Evolutionary conservation across 1,140 invertebrate species (phyloP), one percentile per base, ranked within the genome.

Genomic region (Bombus pyrosoma): DNA sequence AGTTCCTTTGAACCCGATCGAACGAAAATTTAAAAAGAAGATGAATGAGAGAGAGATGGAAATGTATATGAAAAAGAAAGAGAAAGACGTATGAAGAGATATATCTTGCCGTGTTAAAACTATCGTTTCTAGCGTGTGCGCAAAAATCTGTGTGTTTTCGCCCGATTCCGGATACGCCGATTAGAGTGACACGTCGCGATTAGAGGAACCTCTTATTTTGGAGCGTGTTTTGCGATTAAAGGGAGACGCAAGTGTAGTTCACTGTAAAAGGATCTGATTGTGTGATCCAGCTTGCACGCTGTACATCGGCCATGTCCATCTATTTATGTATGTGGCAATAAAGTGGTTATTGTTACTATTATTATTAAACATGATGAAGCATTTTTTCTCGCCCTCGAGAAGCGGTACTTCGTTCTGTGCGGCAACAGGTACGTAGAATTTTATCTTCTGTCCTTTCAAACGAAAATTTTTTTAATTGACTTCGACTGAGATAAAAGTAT

Each of bases 271-370:
- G 89, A 90, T 90, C 89, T 76, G n/a, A 62, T 86, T 86, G 83
- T 79, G 89, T 75, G 89, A 88, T 90, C 89, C 89, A 90, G 89
- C 89, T 90, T 90, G 89, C 88, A 90, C 89, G 89, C 89, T 90
- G 89, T 90, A 90, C 86, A 90, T 90, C 89, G 89, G 89, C 89
- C 89, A 90, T 90, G 89, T 90, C 89, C 89, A 90, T 90, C 84
- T 90, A 90, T 90, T 90, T 90, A 90, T 90, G 89, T 90, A 90
- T 90, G 89, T 90, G 89, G 89, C 89, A 90, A 90, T 90, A 90
- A 90, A 90, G 83, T 90, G 89, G 89, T 90, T 90, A 90, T 90
- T 90, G 89, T 90, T 90, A 90, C 86, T 90, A 90, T 90, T 90
- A 90, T 90, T 90, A 90, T 82, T 90, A 90, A 90, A 62, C 25